phyloP scores from a whole-genome alignment of 92 coral and sea anemone genomes.

The Heliopora coerulea region DNA sequence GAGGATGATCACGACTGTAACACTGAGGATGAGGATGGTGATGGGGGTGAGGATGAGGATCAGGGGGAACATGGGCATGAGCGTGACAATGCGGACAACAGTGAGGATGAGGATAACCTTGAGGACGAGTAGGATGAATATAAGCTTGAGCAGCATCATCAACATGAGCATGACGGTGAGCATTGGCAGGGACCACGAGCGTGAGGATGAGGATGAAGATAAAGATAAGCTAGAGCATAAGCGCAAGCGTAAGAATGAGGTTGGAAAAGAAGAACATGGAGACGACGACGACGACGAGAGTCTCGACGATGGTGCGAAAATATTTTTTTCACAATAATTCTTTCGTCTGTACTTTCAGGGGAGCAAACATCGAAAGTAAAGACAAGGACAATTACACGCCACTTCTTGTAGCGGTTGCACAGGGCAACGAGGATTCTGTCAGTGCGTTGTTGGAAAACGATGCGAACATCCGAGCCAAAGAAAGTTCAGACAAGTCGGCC shows the following conservation, averaged over 20 bases:
- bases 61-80: background rate
- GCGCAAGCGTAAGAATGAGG: too few relatives aligned
- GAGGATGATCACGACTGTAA: background rate
- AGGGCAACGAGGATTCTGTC: slow-evolving; percentile 67
- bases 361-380: slow-evolving; percentile 79
- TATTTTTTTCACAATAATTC: too few relatives aligned
- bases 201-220: background rate
- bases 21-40: background rate
- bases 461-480: slow-evolving; percentile 64
- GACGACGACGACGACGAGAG: too few relatives aligned
- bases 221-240: too few relatives aligned
- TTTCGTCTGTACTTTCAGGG: slow-evolving; percentile 49
- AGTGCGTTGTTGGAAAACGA: slow-evolving; percentile 56
- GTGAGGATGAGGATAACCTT: background rate
- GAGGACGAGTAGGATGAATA: background rate
- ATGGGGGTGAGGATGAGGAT: background rate
- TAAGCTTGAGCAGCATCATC: background rate
- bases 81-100: background rate
- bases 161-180: too few relatives aligned
- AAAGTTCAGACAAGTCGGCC: slow-evolving; percentile 73
- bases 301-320: too few relatives aligned
- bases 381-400: slow-evolving; percentile 95
- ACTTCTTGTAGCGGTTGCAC: slow-evolving; percentile 63
- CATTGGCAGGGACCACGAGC: background rate
- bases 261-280: too few relatives aligned